Conservation (phyloP, 2,113 vertebrate species). For the Cebus imitator region DNA sequence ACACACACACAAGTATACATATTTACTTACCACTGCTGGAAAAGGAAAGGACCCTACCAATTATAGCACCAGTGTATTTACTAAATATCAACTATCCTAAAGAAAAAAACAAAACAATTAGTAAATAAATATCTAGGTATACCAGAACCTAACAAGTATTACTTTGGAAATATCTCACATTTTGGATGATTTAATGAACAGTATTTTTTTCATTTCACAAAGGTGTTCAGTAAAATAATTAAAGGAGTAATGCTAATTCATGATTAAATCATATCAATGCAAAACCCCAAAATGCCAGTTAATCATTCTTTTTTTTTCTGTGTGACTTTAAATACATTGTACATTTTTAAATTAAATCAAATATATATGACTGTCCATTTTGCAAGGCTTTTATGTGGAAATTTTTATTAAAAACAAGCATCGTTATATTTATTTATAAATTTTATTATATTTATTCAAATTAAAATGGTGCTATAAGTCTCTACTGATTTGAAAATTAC, state of each 20-base stretch:
- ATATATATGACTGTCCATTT: neutral
- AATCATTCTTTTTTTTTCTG: constrained; percentile 14
- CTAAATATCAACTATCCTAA: constrained; percentile 63
- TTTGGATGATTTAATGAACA: constrained; percentile 45
- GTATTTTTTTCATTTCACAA: constrained; percentile 42
- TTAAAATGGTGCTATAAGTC: neutral
- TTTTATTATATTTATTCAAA: neutral
- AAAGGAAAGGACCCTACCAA: constrained; percentile 53
- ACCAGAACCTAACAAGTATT: constrained; percentile 36
- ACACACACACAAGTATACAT: neutral
- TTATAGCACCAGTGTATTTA: constrained; percentile 41
- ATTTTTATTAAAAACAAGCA: constrained; percentile 43
- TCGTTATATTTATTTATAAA: neutral
- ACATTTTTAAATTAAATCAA: constrained; percentile 30
- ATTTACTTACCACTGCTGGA: constrained; percentile 54
- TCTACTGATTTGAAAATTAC: neutral
- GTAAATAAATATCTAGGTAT: neutral
- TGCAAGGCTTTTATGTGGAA: neutral
- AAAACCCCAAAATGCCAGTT: constrained; percentile 61
- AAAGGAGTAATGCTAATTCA: constrained; percentile 71
- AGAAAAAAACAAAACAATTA: constrained; percentile 32
- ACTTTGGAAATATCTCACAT: constrained; percentile 51
- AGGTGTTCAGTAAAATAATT: constrained; percentile 64
- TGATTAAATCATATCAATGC: constrained; percentile 59
- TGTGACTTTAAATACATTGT: constrained; percentile 42